Evolutionary conservation across 2,797 vertebrate species (phyloP).

Genomic region (Melanotaenia nigrans): DNA sequence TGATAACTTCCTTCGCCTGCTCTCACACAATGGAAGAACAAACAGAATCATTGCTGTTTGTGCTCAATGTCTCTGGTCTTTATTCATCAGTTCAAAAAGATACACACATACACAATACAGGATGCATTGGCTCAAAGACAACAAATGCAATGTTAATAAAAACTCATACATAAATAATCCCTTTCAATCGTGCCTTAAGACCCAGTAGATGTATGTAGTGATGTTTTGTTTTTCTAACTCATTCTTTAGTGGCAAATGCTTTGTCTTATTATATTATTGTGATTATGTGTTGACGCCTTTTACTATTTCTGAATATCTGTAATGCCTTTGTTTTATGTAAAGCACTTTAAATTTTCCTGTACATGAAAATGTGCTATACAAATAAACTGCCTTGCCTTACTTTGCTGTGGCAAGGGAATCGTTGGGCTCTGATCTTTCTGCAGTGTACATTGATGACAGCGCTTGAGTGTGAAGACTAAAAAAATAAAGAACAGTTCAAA

Average conservation of each 20-base stretch:
- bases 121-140: not conserved
- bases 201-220: not conserved
- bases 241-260: not conserved
- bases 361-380: too few species aligned
- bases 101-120: constrained; percentile 1
- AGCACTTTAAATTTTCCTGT: too few species aligned
- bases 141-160: not conserved
- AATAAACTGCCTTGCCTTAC: too few species aligned
- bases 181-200: not conserved
- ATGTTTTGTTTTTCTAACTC: not conserved
- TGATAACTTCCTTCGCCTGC: constrained; percentile 22
- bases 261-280: not conserved
- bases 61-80: constrained; percentile 2
- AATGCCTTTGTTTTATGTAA: too few species aligned
- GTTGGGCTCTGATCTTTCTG: not conserved
- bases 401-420: not conserved
- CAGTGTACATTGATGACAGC: not conserved
- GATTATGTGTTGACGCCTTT: too few species aligned
- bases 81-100: constrained; percentile 13
- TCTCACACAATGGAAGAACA: constrained; percentile 12
- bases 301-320: too few species aligned
- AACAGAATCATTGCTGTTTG: constrained; percentile 6
- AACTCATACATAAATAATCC: not conserved
- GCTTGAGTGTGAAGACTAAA: not conserved
- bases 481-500: not conserved